Evolutionary conservation across 2,888 invertebrate species (phyloP), one percentile per base, ranked within the genome.

Genomic region (Mactromeris polynyma): DNA sequence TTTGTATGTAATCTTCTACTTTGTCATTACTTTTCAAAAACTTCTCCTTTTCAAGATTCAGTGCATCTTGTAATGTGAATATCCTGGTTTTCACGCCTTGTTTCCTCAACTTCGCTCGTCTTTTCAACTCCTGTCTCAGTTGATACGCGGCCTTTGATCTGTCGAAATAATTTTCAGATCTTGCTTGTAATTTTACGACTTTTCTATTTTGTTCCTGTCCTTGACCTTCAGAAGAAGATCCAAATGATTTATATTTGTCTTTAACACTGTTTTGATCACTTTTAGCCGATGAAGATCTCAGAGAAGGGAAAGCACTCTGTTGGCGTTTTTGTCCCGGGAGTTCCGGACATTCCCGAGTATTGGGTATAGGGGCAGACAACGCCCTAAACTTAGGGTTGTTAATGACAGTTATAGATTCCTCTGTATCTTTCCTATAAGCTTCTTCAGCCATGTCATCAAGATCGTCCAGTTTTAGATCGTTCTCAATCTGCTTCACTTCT

Each of bases 111-210:
- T 86, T 89, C 33, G 93, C 93, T 31, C 88, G 86, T 81, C 82
- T 88, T 79, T 86, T 85, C 19, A 93, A 80, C 26, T 93, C 93
- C 54, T 90, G 86, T 36, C 93, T 81, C 4, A 92, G 51, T 77
- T 93, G 89, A 83, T 91, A 93, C 0, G 93, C 93, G 11, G 93
- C 93, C 36, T 93, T 90, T 9, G 92, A 92, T 83, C 87, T 88
- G 81, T 92, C 93, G 83, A 93, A 93, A 79, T 91, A 93, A 31
- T 87, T 88, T 11, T 91, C 91, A n/a, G 89, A 91, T 38, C 77
- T 81, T 26, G 21, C 9, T 73, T 54, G 81, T 58, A 33, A 19
- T 79, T 40, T 85, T 17, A 73, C 73, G 2, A 77, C 36, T 36
- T 69, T 83, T 51, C 83, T 83, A 33, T 83, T 83, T 14, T 51